Percentiles rank a stretch among this genome's conserved stretches.
Evolutionary conservation across 30 jellyfish, hydroid and myxozoan species (phyloP).

Genomic region (Euphysa ruthae): DNA sequence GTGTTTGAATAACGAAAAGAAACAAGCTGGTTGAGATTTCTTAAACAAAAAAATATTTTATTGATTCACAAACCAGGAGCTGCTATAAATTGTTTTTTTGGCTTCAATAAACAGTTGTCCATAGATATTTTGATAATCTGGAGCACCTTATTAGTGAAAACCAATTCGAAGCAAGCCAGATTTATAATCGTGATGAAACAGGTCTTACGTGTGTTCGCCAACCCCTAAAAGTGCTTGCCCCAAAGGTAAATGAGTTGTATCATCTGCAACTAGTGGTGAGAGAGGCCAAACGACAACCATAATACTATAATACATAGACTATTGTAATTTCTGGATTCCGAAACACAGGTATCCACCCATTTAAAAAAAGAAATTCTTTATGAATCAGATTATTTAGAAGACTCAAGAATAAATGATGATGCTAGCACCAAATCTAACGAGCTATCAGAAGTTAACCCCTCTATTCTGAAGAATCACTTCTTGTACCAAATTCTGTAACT

Average conservation of each 20-base stretch:
- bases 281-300: not conserved
- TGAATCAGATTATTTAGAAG: not conserved
- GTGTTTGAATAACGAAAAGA: no score
- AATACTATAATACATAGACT: not conserved
- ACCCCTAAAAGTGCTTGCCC: no score
- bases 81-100: no score
- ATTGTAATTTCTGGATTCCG: slow-evolving; percentile 4
- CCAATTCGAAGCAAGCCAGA: no score
- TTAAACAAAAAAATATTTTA: no score
- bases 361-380: not conserved
- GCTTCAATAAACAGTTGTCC: no score
- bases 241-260: not conserved
- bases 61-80: no score
- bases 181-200: no score
- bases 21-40: no score
- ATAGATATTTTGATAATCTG: no score
- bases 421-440: not conserved
- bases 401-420: not conserved
- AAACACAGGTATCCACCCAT: not conserved
- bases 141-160: no score
- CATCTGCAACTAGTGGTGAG: slow-evolving; percentile 5
- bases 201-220: no score
- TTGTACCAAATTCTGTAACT: not conserved
- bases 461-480: not conserved
- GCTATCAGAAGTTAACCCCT: not conserved